phyloP scores from a whole-genome alignment of 2,888 invertebrate genomes.

The Hofmannophila pseudospretella region DNA sequence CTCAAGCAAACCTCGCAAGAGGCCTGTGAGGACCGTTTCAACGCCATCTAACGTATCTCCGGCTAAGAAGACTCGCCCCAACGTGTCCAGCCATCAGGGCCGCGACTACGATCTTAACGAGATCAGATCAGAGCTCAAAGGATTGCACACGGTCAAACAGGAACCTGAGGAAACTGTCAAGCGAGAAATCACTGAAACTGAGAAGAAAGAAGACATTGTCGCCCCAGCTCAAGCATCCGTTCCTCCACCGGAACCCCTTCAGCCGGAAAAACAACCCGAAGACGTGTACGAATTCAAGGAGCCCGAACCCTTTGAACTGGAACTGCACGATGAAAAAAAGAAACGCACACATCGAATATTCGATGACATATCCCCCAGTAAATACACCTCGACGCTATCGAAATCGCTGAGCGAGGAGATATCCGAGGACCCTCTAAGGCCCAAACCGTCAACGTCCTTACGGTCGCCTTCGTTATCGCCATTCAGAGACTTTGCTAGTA shows the following conservation, averaged over 20 bases:
- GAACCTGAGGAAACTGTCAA: conserved; percentile 55
- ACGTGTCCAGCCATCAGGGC: conserved; percentile 45
- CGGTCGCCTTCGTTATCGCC: conserved; percentile 67
- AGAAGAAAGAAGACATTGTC: conserved; percentile 16
- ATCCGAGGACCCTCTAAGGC: conserved; percentile 55
- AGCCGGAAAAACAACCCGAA: conserved; percentile 62
- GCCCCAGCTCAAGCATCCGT: conserved; percentile 24
- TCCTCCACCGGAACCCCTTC: conserved; percentile 34
- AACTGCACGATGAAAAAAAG: conserved; percentile 80
- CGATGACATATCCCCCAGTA: conserved; percentile 70
- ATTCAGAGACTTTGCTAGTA: conserved; percentile 59
- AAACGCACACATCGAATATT: conserved; percentile 71
- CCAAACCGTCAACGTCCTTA: conserved; percentile 30
- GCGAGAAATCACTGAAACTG: conserved; percentile 47
- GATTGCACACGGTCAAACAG: conserved; percentile 78
- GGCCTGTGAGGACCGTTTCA: conserved; percentile 52
- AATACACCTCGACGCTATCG: conserved; percentile 62
- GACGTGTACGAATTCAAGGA: conserved; percentile 94
- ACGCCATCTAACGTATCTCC: conserved; percentile 53
- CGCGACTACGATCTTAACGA: conserved; percentile 91
- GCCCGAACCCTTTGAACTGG: conserved; percentile 92
- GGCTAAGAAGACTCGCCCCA: conserved; percentile 52
- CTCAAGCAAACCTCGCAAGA: conserved; percentile 60
- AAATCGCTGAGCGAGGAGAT: conserved; percentile 78
- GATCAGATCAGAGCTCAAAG: conserved; percentile 90